These are phyloP conservation scores for Halcyon malimbica DNA, from an alignment of 2,113 vertebrate species.

Conservation along the genomic window DNA sequence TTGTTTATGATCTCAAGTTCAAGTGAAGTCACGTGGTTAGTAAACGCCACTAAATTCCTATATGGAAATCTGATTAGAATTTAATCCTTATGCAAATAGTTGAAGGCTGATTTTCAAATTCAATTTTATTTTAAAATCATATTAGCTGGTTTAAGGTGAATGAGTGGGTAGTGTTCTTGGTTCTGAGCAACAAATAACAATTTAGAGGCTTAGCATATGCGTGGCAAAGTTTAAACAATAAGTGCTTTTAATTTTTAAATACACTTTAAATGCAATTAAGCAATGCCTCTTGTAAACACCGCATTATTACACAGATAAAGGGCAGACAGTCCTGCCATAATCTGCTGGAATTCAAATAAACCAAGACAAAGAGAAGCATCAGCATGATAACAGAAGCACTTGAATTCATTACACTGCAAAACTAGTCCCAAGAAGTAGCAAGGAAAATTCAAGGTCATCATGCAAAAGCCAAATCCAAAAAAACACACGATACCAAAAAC, in stretches of 20 bases:
- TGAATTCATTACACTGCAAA: background rate
- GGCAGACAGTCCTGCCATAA: constrained; percentile 28
- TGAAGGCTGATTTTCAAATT: background rate
- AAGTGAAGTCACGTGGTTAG: background rate
- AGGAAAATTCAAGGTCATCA: constrained; percentile 59
- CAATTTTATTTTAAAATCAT: background rate
- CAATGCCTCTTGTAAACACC: constrained; percentile 19
- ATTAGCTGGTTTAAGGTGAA: background rate
- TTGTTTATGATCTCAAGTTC: background rate
- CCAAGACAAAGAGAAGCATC: constrained; percentile 56
- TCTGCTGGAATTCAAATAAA: constrained; percentile 52
- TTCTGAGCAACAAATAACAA: background rate
- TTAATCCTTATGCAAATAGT: constrained; percentile 22
- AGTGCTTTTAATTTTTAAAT: background rate
- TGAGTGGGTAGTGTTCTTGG: background rate
- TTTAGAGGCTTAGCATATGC: background rate
- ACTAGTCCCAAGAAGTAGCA: background rate
- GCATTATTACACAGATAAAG: constrained; percentile 29
- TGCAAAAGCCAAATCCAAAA: background rate
- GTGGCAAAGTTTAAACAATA: background rate
- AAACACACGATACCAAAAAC: background rate
- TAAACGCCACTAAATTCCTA: background rate
- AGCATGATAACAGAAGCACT: constrained; percentile 46
- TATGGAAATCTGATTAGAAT: constrained; percentile 13
- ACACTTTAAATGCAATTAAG: constrained; percentile 37